Conservation (phyloP, 1,140 invertebrate species). For the Nautilus pompilius region DNA sequence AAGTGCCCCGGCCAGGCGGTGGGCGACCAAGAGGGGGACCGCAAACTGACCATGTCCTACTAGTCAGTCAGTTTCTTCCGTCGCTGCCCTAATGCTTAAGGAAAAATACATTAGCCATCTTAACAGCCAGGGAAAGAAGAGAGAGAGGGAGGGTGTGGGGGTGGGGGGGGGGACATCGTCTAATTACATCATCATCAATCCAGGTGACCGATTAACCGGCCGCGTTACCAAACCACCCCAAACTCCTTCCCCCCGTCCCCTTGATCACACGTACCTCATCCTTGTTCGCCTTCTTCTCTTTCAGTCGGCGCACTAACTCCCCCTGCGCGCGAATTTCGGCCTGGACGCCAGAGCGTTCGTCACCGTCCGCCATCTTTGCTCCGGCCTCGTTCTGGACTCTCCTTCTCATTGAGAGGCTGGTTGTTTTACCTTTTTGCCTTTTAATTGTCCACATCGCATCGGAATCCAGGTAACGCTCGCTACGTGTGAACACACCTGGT, state of each 20-base stretch:
- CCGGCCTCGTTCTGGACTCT: background rate
- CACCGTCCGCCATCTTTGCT: constrained; percentile 13
- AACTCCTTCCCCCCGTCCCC: background rate
- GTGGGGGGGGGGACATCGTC: background rate
- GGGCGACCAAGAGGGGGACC: too few relatives aligned
- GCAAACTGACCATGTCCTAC: too few relatives aligned
- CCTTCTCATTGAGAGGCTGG: background rate
- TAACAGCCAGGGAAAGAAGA: background rate
- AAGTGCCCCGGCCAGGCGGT: too few relatives aligned
- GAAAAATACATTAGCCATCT: too few relatives aligned
- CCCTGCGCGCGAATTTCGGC: constrained; percentile 76
- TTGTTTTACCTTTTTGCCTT: background rate
- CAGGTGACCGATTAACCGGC: background rate
- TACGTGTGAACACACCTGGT: background rate
- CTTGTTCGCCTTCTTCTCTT: constrained; percentile 70
- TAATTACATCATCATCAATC: background rate
- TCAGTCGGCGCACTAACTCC: constrained; percentile 78
- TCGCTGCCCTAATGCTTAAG: too few relatives aligned
- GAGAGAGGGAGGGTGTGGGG: background rate
- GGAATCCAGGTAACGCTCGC: background rate
- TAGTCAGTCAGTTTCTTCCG: too few relatives aligned
- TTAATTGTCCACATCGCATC: background rate
- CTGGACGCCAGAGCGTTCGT: constrained; percentile 24
- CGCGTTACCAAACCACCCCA: background rate
- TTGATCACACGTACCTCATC: constrained; percentile 30